phyloP scores from a whole-genome alignment of 2,797 vertebrate species.

The Erpetoichthys calabaricus region DNA sequence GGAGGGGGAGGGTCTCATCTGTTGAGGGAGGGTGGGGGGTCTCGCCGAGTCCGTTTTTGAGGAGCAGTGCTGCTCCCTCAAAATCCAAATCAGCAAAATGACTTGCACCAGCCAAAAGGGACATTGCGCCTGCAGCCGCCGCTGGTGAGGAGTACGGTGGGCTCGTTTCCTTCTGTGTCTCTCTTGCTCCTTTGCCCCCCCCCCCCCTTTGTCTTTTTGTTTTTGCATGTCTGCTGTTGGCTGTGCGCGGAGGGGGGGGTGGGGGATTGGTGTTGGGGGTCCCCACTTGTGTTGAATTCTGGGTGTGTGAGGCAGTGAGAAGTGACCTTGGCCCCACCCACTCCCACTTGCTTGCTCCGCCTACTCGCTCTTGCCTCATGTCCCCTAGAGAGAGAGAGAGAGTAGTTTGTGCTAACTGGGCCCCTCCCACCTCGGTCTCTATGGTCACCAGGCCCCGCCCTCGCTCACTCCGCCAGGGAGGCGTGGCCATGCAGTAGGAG shows the following conservation, averaged over 20 bases:
- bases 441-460: too few relatives aligned
- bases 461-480: too few relatives aligned
- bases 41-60: slow-evolving; percentile 11
- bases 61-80: slow-evolving; percentile 46
- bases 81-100: slow-evolving; percentile 41
- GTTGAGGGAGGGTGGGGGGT: slow-evolving; percentile 24
- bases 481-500: too few relatives aligned
- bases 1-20: slow-evolving; percentile 27
- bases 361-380: too few relatives aligned
- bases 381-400: too few relatives aligned
- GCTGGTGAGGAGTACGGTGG: slow-evolving; percentile 26
- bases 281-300: slow-evolving; percentile 11
- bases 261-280: slow-evolving; percentile 24
- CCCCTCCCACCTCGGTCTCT: too few relatives aligned
- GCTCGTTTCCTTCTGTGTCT: slow-evolving; percentile 14
- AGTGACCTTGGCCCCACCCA: too few relatives aligned
- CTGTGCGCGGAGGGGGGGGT: slow-evolving; percentile 25
- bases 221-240: slow-evolving; percentile 27
- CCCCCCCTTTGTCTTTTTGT: slow-evolving; percentile 21
- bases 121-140: slow-evolving; percentile 26
- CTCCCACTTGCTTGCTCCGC: too few relatives aligned
- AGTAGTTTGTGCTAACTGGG: too few relatives aligned
- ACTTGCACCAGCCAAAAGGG: slow-evolving; percentile 26
- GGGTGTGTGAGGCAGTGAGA: too few relatives aligned
- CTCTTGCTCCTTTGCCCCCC: slow-evolving; percentile 20